phyloP scores from a whole-genome alignment of 2,888 invertebrate species.

The Thyatira batis region DNA sequence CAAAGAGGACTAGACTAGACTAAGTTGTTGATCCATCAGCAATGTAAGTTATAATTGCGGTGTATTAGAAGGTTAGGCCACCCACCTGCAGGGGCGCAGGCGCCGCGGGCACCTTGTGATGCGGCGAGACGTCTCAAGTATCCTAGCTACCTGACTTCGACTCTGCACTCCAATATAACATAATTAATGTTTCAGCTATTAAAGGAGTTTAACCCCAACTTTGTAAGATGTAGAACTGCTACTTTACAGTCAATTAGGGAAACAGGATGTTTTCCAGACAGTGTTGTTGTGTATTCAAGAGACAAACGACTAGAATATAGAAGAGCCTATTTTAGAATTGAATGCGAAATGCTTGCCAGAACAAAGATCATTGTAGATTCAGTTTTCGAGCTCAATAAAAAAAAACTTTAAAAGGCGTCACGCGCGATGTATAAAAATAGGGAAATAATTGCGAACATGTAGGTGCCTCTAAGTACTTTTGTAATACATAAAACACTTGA shows the following conservation, averaged over 20 bases:
- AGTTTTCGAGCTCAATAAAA: neutral
- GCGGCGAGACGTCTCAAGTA: slow-evolving; percentile 75
- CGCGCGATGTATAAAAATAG: neutral
- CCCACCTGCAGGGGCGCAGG: slow-evolving; percentile 6
- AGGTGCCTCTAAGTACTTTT: neutral
- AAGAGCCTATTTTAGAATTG: neutral
- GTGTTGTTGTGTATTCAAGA: neutral
- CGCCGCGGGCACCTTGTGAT: slow-evolving; percentile 31
- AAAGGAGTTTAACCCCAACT: slow-evolving; percentile 22
- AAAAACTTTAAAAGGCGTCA: neutral
- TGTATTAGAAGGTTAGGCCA: neutral
- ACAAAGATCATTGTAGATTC: neutral
- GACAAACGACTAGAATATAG: neutral
- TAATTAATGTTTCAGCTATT: slow-evolving; percentile 56
- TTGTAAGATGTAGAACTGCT: neutral
- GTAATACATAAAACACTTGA: too few relatives aligned
- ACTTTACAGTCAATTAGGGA: neutral
- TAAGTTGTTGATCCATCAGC: neutral
- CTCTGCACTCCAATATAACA: slow-evolving; percentile 35
- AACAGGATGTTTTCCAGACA: slow-evolving; percentile 1
- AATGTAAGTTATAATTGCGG: slow-evolving; percentile 3
- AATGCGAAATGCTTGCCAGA: neutral
- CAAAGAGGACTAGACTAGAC: neutral
- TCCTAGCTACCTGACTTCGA: slow-evolving; percentile 56
- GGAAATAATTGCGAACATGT: neutral